Percentiles rank a stretch among this genome's conserved stretches.
phyloP scores from a whole-genome alignment of 2,113 vertebrate species.

The Eupsittula cactorum region DNA sequence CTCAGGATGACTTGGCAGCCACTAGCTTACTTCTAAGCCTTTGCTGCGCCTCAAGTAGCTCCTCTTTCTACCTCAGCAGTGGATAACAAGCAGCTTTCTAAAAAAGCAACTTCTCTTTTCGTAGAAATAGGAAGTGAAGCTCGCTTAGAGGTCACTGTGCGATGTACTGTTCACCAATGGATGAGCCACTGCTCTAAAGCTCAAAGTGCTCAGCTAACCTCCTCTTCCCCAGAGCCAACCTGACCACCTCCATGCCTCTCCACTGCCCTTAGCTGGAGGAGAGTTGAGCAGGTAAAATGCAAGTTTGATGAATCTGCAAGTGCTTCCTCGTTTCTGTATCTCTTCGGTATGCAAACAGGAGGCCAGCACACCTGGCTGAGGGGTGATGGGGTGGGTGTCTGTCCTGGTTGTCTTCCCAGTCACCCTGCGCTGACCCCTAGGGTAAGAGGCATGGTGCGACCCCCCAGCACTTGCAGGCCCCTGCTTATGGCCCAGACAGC shows the following conservation, averaged over 20 bases:
- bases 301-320: background rate
- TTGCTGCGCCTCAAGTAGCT: background rate
- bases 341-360: background rate
- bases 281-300: background rate
- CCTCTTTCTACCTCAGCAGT: background rate
- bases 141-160: background rate
- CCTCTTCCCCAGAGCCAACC: background rate
- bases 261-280: background rate
- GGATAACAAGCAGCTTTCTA: background rate
- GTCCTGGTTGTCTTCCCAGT: background rate
- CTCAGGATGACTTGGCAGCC: background rate
- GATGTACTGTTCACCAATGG: background rate
- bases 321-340: slow-evolving; percentile 7
- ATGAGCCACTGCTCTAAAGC: background rate
- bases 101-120: slow-evolving; percentile 59
- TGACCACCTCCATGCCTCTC: fast-evolving
- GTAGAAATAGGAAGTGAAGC: slow-evolving; percentile 32
- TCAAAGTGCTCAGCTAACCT: background rate
- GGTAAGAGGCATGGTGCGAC: fast-evolving
- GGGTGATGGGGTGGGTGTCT: background rate
- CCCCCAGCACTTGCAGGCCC: background rate
- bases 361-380: background rate
- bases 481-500: background rate
- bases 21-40: background rate
- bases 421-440: background rate